These are phyloP conservation scores for Tragelaphus imberbis DNA, from an alignment of 2,113 vertebrate species.

Conservation along the genomic window DNA sequence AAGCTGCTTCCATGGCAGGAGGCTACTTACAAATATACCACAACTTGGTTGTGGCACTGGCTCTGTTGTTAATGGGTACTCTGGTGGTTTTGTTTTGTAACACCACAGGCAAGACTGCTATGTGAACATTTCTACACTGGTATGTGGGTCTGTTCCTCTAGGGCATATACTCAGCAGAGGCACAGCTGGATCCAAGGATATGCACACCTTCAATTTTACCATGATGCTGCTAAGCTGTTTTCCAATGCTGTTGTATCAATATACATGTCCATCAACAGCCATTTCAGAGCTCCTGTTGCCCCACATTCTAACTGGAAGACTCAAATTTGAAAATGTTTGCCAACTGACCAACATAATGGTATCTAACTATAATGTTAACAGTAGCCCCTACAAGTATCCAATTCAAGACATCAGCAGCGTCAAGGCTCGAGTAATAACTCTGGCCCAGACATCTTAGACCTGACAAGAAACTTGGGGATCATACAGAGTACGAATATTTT, in stretches of 20 bases:
- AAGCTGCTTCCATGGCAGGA: background rate
- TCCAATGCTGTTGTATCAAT: background rate
- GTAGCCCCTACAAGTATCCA: background rate
- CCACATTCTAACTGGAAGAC: background rate
- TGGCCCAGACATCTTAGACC: background rate
- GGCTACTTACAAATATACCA: background rate
- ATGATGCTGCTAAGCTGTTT: background rate
- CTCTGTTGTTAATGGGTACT: background rate
- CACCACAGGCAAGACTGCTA: background rate
- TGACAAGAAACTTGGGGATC: background rate
- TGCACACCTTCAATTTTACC: background rate
- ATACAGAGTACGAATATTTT: background rate
- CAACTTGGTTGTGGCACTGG: background rate
- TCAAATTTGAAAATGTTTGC: background rate
- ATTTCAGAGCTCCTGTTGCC: background rate
- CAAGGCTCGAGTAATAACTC: background rate
- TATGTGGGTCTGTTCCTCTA: background rate
- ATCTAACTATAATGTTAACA: background rate
- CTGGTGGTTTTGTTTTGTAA: background rate
- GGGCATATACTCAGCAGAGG: background rate
- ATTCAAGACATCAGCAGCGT: background rate
- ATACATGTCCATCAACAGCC: background rate
- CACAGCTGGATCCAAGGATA: background rate
- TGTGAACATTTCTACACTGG: background rate
- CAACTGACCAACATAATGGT: background rate